Conservation (phyloP, 2,888 invertebrate genomes). For the Frankliniella intonsa region DNA sequence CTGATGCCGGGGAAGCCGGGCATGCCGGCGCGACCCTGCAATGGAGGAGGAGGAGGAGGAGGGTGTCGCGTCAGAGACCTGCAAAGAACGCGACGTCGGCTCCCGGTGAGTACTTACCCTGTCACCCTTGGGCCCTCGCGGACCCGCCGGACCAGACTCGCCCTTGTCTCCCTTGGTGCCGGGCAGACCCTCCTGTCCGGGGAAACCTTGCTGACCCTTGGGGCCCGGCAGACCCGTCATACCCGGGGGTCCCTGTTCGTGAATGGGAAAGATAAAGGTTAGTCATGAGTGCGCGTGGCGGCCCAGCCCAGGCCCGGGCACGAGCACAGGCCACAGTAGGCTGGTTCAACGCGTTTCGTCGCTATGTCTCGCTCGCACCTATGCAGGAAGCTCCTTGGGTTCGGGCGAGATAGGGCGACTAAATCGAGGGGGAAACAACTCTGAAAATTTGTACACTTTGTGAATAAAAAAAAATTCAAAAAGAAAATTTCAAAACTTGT, state of each 20-base stretch:
- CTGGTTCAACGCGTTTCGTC: too few species aligned
- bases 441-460: too few species aligned
- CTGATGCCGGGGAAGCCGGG: constrained; percentile 79
- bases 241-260: constrained; percentile 66
- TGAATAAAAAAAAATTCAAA: neutral
- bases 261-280: neutral
- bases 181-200: constrained; percentile 63
- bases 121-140: constrained; percentile 78
- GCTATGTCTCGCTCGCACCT: too few species aligned
- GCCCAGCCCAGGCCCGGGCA: neutral
- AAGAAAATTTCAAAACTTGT: too few species aligned
- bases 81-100: neutral
- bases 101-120: constrained; percentile 55
- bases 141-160: constrained; percentile 73
- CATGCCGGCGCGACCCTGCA: constrained; percentile 72
- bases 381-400: too few species aligned
- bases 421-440: too few species aligned
- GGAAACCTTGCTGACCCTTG: constrained; percentile 68
- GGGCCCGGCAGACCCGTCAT: constrained; percentile 74
- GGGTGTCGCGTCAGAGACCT: neutral
- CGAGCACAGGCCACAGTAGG: neutral
- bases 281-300: neutral
- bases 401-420: too few species aligned
- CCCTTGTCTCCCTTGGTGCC: constrained; percentile 72
- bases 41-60: neutral